phyloP scores from a whole-genome alignment of 2,113 vertebrate genomes.

The Limnothrissa miodon region DNA sequence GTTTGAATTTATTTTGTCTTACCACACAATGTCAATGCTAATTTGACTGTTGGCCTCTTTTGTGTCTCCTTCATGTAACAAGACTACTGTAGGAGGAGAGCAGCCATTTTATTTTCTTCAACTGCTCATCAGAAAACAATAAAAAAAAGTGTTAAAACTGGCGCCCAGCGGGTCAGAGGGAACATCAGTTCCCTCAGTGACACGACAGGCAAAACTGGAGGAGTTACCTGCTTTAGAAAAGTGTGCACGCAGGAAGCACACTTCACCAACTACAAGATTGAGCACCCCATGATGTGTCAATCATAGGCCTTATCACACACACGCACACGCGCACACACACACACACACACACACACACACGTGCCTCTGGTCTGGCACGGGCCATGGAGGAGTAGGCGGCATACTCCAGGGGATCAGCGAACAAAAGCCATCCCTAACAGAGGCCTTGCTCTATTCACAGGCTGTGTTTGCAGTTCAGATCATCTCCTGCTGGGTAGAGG shows the following conservation, averaged over 20 bases:
- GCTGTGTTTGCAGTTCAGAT: constrained; percentile 28
- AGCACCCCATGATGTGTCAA: constrained; percentile 3
- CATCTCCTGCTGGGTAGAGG: constrained; percentile 20
- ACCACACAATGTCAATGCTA: background rate
- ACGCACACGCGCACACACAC: background rate
- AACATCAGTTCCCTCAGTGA: background rate
- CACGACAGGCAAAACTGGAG: background rate
- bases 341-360: constrained; percentile 18
- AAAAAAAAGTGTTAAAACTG: background rate
- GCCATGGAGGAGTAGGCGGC: background rate
- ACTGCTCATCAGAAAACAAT: background rate
- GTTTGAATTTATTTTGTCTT: background rate
- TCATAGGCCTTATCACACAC: background rate
- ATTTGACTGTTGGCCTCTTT: no score
- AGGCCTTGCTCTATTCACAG: background rate
- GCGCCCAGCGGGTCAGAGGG: background rate
- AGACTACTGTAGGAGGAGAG: background rate
- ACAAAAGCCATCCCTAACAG: background rate
- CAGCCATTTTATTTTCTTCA: background rate
- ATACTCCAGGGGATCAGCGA: background rate
- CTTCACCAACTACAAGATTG: background rate
- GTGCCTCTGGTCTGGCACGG: constrained; percentile 21
- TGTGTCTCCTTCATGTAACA: no score
- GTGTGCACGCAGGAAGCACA: background rate
- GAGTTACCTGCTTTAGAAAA: background rate